Base-by-base conservation (phyloP, 2,113 vertebrate species). In the Coptodon bakossiorum region DNA sequence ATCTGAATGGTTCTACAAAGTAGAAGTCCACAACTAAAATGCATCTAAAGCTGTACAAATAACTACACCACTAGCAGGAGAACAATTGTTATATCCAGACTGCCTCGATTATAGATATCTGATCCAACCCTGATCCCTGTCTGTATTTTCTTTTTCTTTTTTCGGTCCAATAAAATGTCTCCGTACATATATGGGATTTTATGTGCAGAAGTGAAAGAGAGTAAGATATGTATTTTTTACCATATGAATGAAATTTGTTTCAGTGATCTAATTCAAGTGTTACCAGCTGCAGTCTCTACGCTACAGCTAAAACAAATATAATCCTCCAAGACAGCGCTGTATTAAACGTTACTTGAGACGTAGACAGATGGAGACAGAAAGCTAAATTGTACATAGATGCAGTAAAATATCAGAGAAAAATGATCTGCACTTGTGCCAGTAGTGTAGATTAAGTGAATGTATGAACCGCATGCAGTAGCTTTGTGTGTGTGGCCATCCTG, bases 401-500 rank as follows among this genome's bases (percentile, higher is more conserved):
- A 90, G 84, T 9, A 68, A 9, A 59, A 73, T 86, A 89, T 81
- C 57, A 83, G 80, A 82, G 81, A 79, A 59, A 87, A 88, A 90
- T 57, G 45, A 76, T 78, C 90, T 36, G 5, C n/a, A 83, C 52
- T 85, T 57, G 29, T 89, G 71, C 36, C 81, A 84, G 48, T 45
- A 36, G 24, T 63, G 45, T 53, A 73, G 24, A 52, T 85, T 48
- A 16, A 17, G 53, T 73, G 61, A 88, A 81, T 61, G 68, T 27
- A 84, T 78, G 84, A 92, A 89, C 59, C 84, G 56, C 31, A 81
- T 57, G 54, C 85, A 83, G 76, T 27, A 29, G 29, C 78, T 82
- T 89, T 92, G 87, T 90, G 90, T 91, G 89, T 93, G 89, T 92
- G 92, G 92, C 87, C 73, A 10, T 83, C 84, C 90, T 90, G 91